Percentiles rank a stretch among this genome's conserved stretches.
Conservation (phyloP, 2,797 vertebrate genomes). For the Acrocephalus scirpaceus region DNA sequence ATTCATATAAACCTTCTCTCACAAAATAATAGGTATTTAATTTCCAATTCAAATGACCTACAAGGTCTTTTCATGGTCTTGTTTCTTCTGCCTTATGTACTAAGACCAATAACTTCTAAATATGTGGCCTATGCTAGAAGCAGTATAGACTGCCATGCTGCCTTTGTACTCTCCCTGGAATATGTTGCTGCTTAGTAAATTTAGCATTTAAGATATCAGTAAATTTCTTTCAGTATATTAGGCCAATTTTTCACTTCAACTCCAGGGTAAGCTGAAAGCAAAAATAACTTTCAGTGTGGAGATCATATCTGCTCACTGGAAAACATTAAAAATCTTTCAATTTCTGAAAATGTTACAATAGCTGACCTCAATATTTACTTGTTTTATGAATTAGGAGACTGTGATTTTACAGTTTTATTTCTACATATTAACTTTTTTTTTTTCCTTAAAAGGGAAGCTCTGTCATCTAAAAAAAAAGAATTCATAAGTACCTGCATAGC, state of each 20-base stretch:
- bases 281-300: background rate
- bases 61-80: background rate
- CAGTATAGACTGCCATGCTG: background rate
- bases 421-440: background rate
- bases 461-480: background rate
- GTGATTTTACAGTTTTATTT: background rate
- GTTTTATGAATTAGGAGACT: background rate
- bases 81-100: background rate
- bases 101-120: background rate
- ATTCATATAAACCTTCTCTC: background rate
- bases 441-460: background rate
- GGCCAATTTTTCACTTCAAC: background rate
- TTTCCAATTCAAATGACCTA: background rate
- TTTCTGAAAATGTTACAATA: background rate
- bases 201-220: background rate
- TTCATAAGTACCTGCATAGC: background rate
- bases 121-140: background rate
- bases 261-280: background rate
- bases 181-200: background rate
- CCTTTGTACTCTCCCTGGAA: background rate
- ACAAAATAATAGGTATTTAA: background rate
- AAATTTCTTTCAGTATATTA: background rate
- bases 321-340: background rate
- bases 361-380: background rate
- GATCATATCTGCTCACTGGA: background rate